Conservation (phyloP, 64 coral and sea anemone genomes). For the Porites lutea region DNA sequence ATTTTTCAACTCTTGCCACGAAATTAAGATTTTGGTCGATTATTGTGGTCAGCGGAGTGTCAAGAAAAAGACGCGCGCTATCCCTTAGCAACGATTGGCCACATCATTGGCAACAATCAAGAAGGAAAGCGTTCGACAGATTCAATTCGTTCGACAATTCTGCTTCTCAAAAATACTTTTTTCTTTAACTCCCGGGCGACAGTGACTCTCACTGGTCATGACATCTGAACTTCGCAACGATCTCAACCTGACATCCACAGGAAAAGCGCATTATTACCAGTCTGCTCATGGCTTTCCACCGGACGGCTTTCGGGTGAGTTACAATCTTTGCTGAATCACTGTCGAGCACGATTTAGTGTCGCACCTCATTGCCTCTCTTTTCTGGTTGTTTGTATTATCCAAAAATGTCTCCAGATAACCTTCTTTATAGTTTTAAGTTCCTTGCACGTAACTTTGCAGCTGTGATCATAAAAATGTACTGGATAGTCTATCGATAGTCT, state of each 20-base stretch:
- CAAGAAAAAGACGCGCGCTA: slow-evolving; percentile 4
- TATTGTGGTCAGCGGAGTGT: slow-evolving; percentile 4
- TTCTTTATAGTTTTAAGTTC: too few relatives aligned
- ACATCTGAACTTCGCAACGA: slow-evolving; percentile 73
- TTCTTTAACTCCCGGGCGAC: not conserved
- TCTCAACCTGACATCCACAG: slow-evolving; percentile 86
- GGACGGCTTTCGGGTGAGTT: slow-evolving; percentile 76
- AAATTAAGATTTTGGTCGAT: not conserved
- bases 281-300: slow-evolving; percentile 72
- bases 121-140: not conserved
- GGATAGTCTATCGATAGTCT: too few relatives aligned
- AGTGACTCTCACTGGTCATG: slow-evolving; percentile 20
- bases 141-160: too few relatives aligned
- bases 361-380: too few relatives aligned
- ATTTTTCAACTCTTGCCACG: too few relatives aligned
- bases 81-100: slow-evolving; percentile 18
- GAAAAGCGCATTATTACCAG: slow-evolving; percentile 70
- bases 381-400: too few relatives aligned
- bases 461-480: too few relatives aligned
- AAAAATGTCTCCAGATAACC: too few relatives aligned
- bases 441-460: too few relatives aligned
- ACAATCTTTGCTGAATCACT: not conserved
- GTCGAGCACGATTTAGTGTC: not conserved
- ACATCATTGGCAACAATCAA: not conserved
- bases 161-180: not conserved